Base-by-base conservation (phyloP, 2,797 vertebrate species). In the Pseudotriccus pelzelni region DNA sequence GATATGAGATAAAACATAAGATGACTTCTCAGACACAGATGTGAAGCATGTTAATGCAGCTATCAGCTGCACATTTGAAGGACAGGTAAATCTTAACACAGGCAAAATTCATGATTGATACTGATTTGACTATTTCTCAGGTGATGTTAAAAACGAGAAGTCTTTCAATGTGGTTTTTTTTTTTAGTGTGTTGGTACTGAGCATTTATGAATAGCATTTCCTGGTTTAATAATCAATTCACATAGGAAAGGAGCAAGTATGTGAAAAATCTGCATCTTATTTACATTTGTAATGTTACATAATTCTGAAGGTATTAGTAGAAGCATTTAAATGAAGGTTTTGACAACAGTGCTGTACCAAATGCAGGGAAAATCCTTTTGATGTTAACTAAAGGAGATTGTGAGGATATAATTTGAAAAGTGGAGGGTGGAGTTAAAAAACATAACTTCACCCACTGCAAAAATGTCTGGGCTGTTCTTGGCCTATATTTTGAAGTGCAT, bases 241-340 rank as follows among this genome's bases (percentile, higher is more conserved):
- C 41, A 18, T 11, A 43, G 58, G 78, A 19, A 82, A 34, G 72
- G 68, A 93, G 80, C 49, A 60, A 95, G 50, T 67, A 60, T 78
- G 66, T 94, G 92, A 95, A 95, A 96, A 93, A 94, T 84, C 59
- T 86, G 55, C 62, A 94, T 80, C 75, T 93, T 77, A 96, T 94
- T 94, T 96, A 80, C 78, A 90, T 94, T 62, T 84, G 43, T 89
- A 94, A 96, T 84, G 74, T 83, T 87, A 88, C 80, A 36, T 69
- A 87, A 68, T 93, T 89, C 73, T 73, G 89, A 94, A 92, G 68
- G n/a, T 85, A 59, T 84, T 72, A 60, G 73, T 84, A 76, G 89
- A 87, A 82, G 82, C 36, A 92, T 90, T 91, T 94, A 84, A 90
- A 90, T 44, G 47, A 82, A 53, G 24, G 17, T 24, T 94, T 86